Evolutionary conservation across 2,797 vertebrate genomes (phyloP).

Genomic region (Aselliscus stoliczkanus): DNA sequence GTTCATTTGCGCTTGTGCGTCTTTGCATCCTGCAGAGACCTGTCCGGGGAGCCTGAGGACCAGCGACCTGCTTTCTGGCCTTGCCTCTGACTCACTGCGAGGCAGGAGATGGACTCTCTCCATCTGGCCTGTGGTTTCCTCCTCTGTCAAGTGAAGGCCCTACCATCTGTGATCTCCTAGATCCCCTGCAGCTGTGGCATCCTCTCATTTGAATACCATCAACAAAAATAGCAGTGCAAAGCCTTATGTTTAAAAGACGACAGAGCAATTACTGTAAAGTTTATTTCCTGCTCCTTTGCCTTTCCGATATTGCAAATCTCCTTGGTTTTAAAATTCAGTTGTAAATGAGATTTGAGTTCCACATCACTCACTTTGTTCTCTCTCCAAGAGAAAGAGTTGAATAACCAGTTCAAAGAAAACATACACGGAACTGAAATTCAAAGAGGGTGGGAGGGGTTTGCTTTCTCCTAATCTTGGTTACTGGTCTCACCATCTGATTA

Average conservation of each 20-base stretch:
- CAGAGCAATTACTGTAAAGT: conserved; percentile 47
- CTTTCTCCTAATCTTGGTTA: conserved; percentile 57
- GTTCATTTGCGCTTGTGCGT: neutral
- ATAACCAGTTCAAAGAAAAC: conserved; percentile 62
- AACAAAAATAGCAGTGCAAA: conserved; percentile 54
- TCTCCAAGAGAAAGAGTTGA: conserved; percentile 65
- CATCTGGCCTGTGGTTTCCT: neutral
- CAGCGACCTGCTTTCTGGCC: neutral
- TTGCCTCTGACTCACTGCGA: neutral
- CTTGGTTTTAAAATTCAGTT: conserved; percentile 69
- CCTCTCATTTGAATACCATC: conserved; percentile 60
- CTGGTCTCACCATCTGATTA: conserved; percentile 47
- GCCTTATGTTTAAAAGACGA: conserved; percentile 61
- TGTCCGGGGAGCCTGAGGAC: neutral
- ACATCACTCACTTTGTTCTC: conserved; percentile 68
- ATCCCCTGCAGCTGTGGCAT: neutral
- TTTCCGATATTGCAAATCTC: conserved; percentile 64
- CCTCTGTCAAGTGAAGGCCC: neutral
- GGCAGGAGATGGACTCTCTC: neutral
- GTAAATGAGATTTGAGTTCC: conserved; percentile 73
- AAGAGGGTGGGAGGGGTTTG: conserved; percentile 46
- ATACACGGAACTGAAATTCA: conserved; percentile 58
- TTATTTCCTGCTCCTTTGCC: conserved; percentile 60
- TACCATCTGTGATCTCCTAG: neutral
- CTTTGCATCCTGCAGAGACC: neutral